These are phyloP conservation scores for Ceyx margarethae DNA, from an alignment of 2,113 vertebrate genomes.

Conservation along the genomic window DNA sequence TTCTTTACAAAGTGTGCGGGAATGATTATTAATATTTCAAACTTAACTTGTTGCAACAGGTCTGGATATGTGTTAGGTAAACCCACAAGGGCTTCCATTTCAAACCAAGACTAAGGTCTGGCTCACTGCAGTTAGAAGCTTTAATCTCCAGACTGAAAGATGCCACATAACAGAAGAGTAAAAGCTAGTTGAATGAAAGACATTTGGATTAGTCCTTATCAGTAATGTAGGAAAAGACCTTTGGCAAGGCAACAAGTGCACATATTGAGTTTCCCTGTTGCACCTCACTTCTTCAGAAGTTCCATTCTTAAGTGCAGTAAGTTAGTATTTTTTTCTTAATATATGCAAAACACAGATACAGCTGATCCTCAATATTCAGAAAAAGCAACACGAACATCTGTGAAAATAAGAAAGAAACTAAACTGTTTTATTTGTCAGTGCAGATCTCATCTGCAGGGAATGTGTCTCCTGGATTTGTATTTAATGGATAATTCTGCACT, in stretches of 20 bases:
- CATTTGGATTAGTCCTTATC: not conserved
- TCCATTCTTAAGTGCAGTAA: not conserved
- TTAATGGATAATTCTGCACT: not conserved
- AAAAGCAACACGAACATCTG: conserved; percentile 38
- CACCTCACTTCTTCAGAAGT: not conserved
- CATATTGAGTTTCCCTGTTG: not conserved
- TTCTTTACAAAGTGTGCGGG: not conserved
- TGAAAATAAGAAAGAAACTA: not conserved
- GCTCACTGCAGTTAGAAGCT: not conserved
- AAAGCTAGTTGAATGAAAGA: not conserved
- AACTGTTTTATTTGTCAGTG: not conserved
- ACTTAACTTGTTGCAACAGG: not conserved
- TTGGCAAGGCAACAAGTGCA: not conserved
- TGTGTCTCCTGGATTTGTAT: not conserved
- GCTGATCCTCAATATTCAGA: conserved; percentile 11
- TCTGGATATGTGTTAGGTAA: not conserved
- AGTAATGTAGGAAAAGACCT: not conserved
- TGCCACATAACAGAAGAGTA: not conserved
- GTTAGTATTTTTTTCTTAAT: not conserved
- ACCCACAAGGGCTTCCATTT: not conserved
- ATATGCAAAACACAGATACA: not conserved
- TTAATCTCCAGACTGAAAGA: not conserved
- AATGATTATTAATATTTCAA: not conserved
- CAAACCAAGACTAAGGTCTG: not conserved
- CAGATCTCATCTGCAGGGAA: not conserved